These are phyloP conservation scores for Pipistrellus kuhlii DNA, from an alignment of 2,797 vertebrate genomes.

Conservation along the genomic window DNA sequence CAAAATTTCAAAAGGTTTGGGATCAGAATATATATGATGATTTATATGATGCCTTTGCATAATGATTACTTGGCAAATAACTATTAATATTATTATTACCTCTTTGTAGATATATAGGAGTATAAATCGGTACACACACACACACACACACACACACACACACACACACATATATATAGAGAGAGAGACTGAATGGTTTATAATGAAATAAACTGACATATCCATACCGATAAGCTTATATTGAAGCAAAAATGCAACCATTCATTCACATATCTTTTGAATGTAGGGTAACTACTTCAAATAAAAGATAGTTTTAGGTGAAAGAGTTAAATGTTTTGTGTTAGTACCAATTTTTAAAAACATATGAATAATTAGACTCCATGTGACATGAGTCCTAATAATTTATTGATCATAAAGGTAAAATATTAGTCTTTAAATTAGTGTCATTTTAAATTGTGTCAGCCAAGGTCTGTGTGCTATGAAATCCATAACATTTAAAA, in stretches of 20 bases:
- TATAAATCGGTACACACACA: no score
- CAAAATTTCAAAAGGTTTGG: no score
- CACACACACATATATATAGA: no score
- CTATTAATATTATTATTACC: no score
- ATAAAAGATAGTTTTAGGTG: background rate
- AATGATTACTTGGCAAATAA: no score
- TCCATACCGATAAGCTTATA: background rate
- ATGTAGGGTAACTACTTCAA: background rate
- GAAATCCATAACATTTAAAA: constrained; percentile 79
- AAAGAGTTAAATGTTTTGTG: background rate
- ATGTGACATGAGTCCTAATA: constrained; percentile 65
- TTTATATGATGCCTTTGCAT: no score
- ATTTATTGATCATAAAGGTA: constrained; percentile 80
- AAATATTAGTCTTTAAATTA: constrained; percentile 79
- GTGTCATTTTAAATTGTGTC: constrained; percentile 78
- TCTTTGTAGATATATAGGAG: no score
- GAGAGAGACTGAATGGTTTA: background rate
- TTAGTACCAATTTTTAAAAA: constrained; percentile 56
- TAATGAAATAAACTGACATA: background rate
- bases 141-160: no score
- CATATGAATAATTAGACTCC: constrained; percentile 61
- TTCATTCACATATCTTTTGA: background rate
- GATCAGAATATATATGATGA: no score
- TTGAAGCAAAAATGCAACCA: background rate
- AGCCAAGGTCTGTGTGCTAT: constrained; percentile 75